Evolutionary conservation across 2,113 vertebrate species (phyloP).

Genomic region (Oplegnathus fasciatus): DNA sequence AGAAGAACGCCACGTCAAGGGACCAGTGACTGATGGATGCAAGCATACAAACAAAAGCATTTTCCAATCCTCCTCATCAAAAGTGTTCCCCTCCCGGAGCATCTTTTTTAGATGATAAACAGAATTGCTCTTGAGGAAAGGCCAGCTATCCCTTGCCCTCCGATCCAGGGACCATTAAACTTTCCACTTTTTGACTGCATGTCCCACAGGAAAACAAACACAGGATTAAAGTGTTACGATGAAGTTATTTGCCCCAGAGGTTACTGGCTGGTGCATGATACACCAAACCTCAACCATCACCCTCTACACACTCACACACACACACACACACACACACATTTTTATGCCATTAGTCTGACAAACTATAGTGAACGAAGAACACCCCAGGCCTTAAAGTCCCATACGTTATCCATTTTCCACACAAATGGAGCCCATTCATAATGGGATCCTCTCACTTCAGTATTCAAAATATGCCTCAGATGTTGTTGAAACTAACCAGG

Average conservation of each 20-base stretch:
- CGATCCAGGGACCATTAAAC: constrained; percentile 56
- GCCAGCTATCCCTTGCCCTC: constrained; percentile 30
- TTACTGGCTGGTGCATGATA: constrained; percentile 57
- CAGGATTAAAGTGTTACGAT: constrained; percentile 74
- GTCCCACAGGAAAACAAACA: constrained; percentile 78
- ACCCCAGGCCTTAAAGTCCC: constrained; percentile 61
- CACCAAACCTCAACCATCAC: constrained; percentile 47
- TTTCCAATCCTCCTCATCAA: constrained; percentile 50
- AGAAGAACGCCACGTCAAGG: constrained; percentile 5
- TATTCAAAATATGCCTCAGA: constrained; percentile 68
- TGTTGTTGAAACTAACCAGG: constrained; percentile 43
- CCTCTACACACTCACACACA: constrained; percentile 26
- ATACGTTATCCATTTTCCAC: constrained; percentile 72
- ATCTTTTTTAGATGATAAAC: constrained; percentile 36
- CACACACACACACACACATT: constrained; percentile 39
- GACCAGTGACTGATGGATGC: constrained; percentile 36
- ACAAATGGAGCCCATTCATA: constrained; percentile 60
- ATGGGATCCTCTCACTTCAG: constrained; percentile 51
- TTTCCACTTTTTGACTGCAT: constrained; percentile 70
- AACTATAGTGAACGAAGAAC: constrained; percentile 61
- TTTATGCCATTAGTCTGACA: constrained; percentile 68
- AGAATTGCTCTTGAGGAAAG: constrained; percentile 31
- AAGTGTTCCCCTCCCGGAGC: constrained; percentile 10
- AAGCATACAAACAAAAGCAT: constrained; percentile 46
- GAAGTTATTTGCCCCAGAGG: constrained; percentile 76